These are phyloP conservation scores for Esox lucius DNA, from an alignment of 2,797 vertebrate species.

Conservation along the genomic window DNA sequence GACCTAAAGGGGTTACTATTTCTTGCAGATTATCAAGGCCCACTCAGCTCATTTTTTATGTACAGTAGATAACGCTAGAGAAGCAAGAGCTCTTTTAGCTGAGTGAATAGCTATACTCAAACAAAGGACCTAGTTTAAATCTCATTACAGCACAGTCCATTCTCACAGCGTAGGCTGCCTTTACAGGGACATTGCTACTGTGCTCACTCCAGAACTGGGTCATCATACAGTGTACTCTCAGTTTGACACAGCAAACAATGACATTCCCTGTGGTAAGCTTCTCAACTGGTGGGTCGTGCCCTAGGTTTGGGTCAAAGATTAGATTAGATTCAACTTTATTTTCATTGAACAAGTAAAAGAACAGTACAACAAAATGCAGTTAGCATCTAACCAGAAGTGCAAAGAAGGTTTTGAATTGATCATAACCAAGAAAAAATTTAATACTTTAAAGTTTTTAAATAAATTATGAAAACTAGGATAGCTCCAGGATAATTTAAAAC, in stretches of 20 bases:
- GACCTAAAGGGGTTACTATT: not conserved
- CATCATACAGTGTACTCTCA: slow-evolving; percentile 23
- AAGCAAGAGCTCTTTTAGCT: slow-evolving; percentile 2
- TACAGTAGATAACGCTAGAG: slow-evolving; percentile 39
- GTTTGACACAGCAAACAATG: slow-evolving; percentile 48
- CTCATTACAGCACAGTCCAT: slow-evolving; percentile 18
- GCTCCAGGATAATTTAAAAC: too few relatives aligned
- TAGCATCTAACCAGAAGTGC: too few relatives aligned
- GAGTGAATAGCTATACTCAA: not conserved
- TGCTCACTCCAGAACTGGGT: slow-evolving; percentile 37
- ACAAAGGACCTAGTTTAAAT: slow-evolving; percentile 2
- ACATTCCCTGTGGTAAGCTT: not conserved
- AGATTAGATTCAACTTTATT: too few relatives aligned
- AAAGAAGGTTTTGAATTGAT: too few relatives aligned
- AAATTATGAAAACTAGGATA: too few relatives aligned
- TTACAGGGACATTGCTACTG: slow-evolving; percentile 5
- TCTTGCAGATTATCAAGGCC: slow-evolving; percentile 9
- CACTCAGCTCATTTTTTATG: slow-evolving; percentile 41
- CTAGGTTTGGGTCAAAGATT: too few relatives aligned
- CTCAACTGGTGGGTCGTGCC: too few relatives aligned
- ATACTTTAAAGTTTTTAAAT: too few relatives aligned
- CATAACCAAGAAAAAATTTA: too few relatives aligned
- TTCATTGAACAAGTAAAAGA: too few relatives aligned
- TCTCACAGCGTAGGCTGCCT: slow-evolving; percentile 1
- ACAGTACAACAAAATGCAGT: too few relatives aligned